Base-by-base conservation (phyloP, 2,797 vertebrate species). In the Clarias laeviceps region DNA sequence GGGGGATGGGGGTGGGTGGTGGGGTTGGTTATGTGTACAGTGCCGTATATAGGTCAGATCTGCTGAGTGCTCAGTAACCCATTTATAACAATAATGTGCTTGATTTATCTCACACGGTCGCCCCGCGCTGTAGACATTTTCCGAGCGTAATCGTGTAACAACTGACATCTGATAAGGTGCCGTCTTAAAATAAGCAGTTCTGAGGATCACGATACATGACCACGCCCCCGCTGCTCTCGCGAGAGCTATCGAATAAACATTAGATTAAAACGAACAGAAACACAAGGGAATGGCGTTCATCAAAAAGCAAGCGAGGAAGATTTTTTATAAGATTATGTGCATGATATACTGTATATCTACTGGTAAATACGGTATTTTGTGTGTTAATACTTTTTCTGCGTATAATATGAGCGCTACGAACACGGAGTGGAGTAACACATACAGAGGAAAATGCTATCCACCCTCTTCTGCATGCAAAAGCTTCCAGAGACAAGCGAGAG, bases 11-110 rank as follows among this genome's bases (percentile, higher is more conserved):
- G 50, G 5, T 4, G 9, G 11, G 45, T 2, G 45, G 45, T 0
- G 45, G 45, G 45, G 12, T n/a, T n/a, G 11, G 45, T 50, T 50
- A 69, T n/a, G 50, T 62, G 34, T 77, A 87, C 3, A 27, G 72
- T 54, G 50, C 50, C 12, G 50, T 89, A 88, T 90, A 88, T 84
- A 89, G 86, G 70, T 86, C 78, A 85, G 62, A 72, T 85, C 29
- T 77, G 45, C 50, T 79, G 70, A 85, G 85, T 76, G 62, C 62
- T 89, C 74, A 37, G 50, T 56, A 65, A 80, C 64, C 68, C 68
- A 86, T 69, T 84, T 85, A 73, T 57, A 65, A 9, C 65, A 50
- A 70, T 70, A 69, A 68, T 56, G 69, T 29, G 34, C 77, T 80
- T 27, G 24, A 17, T 80, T 45, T 7, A 18, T 65, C 78, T 65